These are phyloP conservation scores for Stichodactyla helianthus DNA, from an alignment of 64 coral and sea anemone species.

Conservation along the genomic window DNA sequence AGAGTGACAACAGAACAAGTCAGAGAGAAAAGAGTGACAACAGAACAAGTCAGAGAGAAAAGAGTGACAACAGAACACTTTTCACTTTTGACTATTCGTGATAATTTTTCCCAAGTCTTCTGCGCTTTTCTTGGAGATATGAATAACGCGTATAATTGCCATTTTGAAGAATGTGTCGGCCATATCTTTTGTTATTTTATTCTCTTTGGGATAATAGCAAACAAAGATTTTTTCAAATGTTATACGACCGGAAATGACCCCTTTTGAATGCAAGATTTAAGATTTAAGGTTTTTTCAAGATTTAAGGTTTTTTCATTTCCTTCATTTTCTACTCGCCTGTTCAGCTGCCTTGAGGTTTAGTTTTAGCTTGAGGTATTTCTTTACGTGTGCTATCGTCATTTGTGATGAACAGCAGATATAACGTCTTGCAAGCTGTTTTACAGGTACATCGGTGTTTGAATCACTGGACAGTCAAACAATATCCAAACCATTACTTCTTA, in stretches of 20 bases:
- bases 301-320: not conserved
- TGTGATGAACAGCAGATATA: conserved; percentile 89
- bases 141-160: no score
- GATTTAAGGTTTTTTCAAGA: no score
- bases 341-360: conserved; percentile 66
- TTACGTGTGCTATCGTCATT: conserved; percentile 91
- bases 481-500: no score
- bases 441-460: conserved; percentile 11
- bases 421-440: conserved; percentile 66
- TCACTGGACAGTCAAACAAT: not conserved
- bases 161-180: no score
- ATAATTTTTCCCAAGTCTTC: no score
- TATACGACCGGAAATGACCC: not conserved
- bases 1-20: no score
- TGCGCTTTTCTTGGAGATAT: no score
- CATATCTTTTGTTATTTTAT: not conserved
- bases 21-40: no score
- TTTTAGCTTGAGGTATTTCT: conserved; percentile 90
- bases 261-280: not conserved
- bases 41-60: no score
- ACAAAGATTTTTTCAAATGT: no score
- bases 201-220: not conserved
- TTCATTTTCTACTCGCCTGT: conserved; percentile 21
- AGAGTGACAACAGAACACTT: no score
- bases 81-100: no score